These are phyloP conservation scores for Cephalophus harveyi DNA, from an alignment of 2,113 vertebrate genomes.

Conservation along the genomic window DNA sequence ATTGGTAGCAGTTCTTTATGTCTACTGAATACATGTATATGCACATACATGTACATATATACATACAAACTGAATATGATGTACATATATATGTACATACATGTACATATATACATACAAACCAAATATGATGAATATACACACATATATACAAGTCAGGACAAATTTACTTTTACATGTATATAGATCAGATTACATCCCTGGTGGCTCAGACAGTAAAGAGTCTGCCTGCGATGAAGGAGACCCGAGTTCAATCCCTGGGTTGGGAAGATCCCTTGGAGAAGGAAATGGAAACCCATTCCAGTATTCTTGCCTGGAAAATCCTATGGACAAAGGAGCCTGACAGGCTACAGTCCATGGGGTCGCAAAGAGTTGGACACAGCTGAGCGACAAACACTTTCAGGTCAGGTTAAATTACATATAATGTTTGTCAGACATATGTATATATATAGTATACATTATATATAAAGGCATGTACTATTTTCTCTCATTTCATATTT, in stretches of 20 bases:
- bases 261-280: neutral
- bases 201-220: neutral
- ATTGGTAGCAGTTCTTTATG: neutral
- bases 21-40: neutral
- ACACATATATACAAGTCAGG: neutral
- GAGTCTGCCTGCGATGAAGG: neutral
- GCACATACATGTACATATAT: neutral
- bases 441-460: neutral
- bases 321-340: accelerated
- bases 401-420: neutral
- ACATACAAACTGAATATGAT: neutral
- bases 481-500: neutral
- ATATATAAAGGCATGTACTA: neutral
- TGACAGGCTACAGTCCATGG: neutral
- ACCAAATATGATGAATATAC: neutral
- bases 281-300: neutral
- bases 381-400: neutral
- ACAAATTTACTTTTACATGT: neutral
- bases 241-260: neutral
- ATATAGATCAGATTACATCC: neutral
- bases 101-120: neutral
- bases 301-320: neutral
- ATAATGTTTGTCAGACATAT: neutral
- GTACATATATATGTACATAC: neutral
- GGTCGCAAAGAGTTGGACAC: neutral